A percentile compares a stretch with the other conserved stretches of the same genome.
phyloP scores from a whole-genome alignment of 2,113 vertebrate species.

The Nycticebus coucang region DNA sequence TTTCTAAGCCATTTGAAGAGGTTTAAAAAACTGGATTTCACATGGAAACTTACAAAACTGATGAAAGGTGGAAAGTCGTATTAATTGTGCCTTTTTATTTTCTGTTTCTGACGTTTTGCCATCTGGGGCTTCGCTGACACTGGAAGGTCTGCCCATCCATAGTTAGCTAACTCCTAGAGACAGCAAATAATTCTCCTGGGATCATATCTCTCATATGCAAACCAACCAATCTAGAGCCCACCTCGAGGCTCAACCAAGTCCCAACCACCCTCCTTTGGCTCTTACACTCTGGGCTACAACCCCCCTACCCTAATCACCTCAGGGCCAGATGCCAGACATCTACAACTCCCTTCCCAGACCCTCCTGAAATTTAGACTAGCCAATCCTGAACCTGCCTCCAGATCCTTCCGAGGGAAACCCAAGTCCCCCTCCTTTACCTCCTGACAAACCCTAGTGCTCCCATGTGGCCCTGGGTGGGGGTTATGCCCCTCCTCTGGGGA shows the following conservation, averaged over 20 bases:
- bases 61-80: not conserved
- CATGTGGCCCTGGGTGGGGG: fast-evolving
- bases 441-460: no score
- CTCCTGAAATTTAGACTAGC: not conserved
- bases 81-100: not conserved
- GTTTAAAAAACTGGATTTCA: not conserved
- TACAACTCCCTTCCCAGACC: not conserved
- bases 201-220: not conserved
- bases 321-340: not conserved
- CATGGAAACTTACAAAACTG: not conserved
- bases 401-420: not conserved
- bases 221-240: not conserved
- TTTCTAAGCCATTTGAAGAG: not conserved
- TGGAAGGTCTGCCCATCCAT: not conserved
- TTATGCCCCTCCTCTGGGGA: not conserved
- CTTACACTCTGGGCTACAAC: not conserved
- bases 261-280: not conserved
- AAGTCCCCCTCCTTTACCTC: not conserved
- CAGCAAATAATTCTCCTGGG: not conserved
- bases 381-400: not conserved
- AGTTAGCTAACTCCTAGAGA: not conserved
- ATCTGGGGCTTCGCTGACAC: not conserved
- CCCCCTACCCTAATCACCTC: no score
- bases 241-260: no score
- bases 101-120: not conserved